These are phyloP conservation scores for Teinopalpus imperialis DNA, from an alignment of 2,888 invertebrate species.

Conservation along the genomic window DNA sequence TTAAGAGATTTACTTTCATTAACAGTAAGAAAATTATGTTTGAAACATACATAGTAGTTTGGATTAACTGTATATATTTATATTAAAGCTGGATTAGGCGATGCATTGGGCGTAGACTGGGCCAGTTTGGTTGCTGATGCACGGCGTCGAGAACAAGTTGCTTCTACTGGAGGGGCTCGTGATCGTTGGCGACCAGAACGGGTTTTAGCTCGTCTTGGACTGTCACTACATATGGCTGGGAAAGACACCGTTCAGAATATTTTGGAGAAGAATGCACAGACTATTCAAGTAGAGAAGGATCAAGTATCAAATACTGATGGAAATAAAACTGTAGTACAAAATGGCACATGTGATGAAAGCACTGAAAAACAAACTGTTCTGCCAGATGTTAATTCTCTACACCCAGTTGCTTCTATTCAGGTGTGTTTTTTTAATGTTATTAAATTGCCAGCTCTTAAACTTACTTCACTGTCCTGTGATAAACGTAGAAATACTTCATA, in stretches of 20 bases:
- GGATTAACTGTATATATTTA: too few species aligned
- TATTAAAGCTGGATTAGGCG: constrained; percentile 86
- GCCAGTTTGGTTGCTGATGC: constrained; percentile 93
- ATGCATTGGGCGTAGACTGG: constrained; percentile 98
- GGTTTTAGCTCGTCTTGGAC: constrained; percentile 89
- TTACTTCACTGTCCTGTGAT: too few species aligned
- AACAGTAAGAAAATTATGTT: too few species aligned
- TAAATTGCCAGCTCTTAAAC: too few species aligned
- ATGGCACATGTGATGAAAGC: constrained; percentile 52
- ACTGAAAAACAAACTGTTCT: constrained; percentile 42
- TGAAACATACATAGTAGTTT: too few species aligned
- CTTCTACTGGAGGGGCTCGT: constrained; percentile 83
- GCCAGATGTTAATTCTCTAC: constrained; percentile 54
- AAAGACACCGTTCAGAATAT: constrained; percentile 66
- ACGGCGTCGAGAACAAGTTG: constrained; percentile 75
- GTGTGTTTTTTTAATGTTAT: constrained; percentile 43
- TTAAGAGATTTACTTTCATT: too few species aligned
- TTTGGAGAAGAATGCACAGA: constrained; percentile 56
- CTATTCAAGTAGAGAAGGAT: constrained; percentile 43
- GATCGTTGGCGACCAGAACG: constrained; percentile 91
- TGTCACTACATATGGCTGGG: constrained; percentile 90
- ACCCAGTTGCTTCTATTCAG: constrained; percentile 82
- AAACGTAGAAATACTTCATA: too few species aligned
- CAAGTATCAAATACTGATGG: constrained; percentile 36
- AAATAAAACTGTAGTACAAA: constrained; percentile 44